Evolutionary conservation across 2,797 vertebrate genomes (phyloP).

Genomic region (Apogon talboti): DNA sequence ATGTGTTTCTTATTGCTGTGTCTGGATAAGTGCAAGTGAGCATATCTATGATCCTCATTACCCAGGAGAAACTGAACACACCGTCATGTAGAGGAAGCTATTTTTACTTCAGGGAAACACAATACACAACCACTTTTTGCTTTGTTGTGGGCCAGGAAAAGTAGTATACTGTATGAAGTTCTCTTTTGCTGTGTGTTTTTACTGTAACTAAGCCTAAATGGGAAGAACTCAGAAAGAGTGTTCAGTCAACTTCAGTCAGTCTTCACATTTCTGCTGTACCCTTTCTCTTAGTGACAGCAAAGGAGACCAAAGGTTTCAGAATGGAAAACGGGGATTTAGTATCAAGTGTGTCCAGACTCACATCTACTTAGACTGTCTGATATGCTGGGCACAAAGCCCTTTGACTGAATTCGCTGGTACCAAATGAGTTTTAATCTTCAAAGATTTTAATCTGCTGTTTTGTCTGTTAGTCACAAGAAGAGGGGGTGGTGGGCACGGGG

Average conservation of each 20-base stretch:
- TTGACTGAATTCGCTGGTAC: slow-evolving; percentile 78
- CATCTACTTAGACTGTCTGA: slow-evolving; percentile 82
- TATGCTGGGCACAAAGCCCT: slow-evolving; percentile 75
- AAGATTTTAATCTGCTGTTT: slow-evolving; percentile 82
- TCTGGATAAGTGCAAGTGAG: slow-evolving; percentile 47
- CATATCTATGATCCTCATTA: slow-evolving; percentile 36
- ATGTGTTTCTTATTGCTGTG: no score
- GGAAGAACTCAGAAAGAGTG: slow-evolving; percentile 31
- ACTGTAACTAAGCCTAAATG: slow-evolving; percentile 34
- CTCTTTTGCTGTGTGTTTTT: slow-evolving; percentile 40
- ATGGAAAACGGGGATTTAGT: slow-evolving; percentile 70
- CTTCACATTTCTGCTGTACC: slow-evolving; percentile 61
- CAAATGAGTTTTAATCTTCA: slow-evolving; percentile 83
- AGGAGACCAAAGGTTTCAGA: slow-evolving; percentile 48
- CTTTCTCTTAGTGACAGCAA: slow-evolving; percentile 57
- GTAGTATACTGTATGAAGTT: slow-evolving; percentile 35
- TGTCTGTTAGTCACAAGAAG: slow-evolving; percentile 79
- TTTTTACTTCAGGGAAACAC: slow-evolving; percentile 52
- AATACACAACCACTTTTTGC: slow-evolving; percentile 47
- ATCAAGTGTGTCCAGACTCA: slow-evolving; percentile 70
- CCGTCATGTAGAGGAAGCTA: slow-evolving; percentile 21
- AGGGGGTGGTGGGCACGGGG: slow-evolving; percentile 31
- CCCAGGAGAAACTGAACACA: slow-evolving; percentile 40
- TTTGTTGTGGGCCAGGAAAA: slow-evolving; percentile 33
- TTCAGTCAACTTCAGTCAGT: slow-evolving; percentile 61